A percentile compares a stretch with the other conserved stretches of the same genome.
phyloP scores from a whole-genome alignment of 1,140 invertebrate species.

The Drosophila pseudoananassae region DNA sequence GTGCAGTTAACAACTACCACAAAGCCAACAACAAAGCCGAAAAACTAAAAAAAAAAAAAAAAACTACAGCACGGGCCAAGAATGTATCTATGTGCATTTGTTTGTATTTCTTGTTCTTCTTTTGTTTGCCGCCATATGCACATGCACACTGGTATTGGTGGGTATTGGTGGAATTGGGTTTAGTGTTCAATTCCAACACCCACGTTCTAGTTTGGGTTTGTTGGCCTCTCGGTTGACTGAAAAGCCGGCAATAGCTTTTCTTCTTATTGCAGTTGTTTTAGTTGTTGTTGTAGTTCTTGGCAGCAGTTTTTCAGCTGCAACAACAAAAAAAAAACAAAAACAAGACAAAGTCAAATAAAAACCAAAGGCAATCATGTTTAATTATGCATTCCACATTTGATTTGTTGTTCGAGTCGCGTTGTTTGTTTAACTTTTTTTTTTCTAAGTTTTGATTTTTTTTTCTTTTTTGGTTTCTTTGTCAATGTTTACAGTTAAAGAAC shows the following conservation, averaged over 20 bases:
- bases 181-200: conserved; percentile 79
- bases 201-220: conserved; percentile 78
- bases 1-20: conserved; percentile 52
- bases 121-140: conserved; percentile 2
- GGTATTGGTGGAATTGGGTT: conserved; percentile 75
- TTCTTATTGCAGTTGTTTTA: conserved; percentile 29
- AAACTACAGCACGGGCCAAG: conserved; percentile 27
- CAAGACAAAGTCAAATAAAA: conserved; percentile 4
- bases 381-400: conserved; percentile 74
- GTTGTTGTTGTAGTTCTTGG: conserved; percentile 22
- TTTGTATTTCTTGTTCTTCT: conserved; percentile 23
- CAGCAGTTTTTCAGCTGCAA: conserved; percentile 30
- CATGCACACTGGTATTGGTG: conserved; percentile 23
- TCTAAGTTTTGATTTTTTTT: conserved; percentile 11
- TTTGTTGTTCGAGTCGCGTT: conserved; percentile 26
- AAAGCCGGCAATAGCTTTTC: conserved; percentile 47
- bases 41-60: conserved; percentile 13
- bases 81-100: conserved; percentile 19
- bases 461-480: conserved; percentile 9
- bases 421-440: conserved; percentile 4
- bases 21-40: conserved; percentile 12
- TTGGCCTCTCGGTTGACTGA: conserved; percentile 48
- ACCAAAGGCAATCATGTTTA: conserved; percentile 71
- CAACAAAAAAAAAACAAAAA: conserved; percentile 23
- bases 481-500: conserved; percentile 26